phyloP scores from a whole-genome alignment of 1,140 invertebrate species.

The Calephelis virginiensis region DNA sequence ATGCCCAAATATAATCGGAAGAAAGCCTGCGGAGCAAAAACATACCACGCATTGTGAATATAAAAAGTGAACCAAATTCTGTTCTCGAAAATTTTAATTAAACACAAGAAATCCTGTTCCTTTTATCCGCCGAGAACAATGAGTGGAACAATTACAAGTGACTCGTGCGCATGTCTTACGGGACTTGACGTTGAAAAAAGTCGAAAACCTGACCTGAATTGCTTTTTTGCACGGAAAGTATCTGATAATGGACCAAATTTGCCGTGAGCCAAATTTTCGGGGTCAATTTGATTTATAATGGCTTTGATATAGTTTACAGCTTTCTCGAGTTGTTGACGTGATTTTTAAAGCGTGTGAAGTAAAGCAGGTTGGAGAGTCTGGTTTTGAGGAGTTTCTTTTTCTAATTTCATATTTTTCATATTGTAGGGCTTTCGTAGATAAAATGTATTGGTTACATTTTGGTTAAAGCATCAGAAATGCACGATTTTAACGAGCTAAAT shows the following conservation, averaged over 20 bases:
- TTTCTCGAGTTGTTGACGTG: conserved; percentile 34
- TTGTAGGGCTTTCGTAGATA: too few species aligned
- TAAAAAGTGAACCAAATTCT: conserved; percentile 43
- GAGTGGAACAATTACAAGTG: conserved; percentile 64
- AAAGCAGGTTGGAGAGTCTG: not conserved
- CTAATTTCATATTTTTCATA: too few species aligned
- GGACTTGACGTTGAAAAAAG: conserved; percentile 44
- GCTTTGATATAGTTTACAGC: conserved; percentile 63
- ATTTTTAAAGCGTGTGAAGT: conserved; percentile 18
- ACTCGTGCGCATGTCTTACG: conserved; percentile 46
- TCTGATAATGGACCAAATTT: conserved; percentile 54
- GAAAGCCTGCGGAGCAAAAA: conserved; percentile 26
- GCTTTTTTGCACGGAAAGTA: conserved; percentile 22
- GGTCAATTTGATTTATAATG: conserved; percentile 68
- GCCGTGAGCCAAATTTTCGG: conserved; percentile 57
- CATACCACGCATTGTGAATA: conserved; percentile 24
- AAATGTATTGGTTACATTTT: too few species aligned
- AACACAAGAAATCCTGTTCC: conserved; percentile 44
- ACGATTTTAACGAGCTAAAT: too few species aligned
- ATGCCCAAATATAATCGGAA: conserved; percentile 22
- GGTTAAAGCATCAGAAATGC: too few species aligned
- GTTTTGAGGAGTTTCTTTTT: not conserved
- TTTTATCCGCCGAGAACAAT: conserved; percentile 67
- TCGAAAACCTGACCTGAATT: conserved; percentile 61
- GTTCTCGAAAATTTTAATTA: conserved; percentile 65